phyloP scores from a whole-genome alignment of 2,113 vertebrate genomes.

The Harpagus bidentatus region DNA sequence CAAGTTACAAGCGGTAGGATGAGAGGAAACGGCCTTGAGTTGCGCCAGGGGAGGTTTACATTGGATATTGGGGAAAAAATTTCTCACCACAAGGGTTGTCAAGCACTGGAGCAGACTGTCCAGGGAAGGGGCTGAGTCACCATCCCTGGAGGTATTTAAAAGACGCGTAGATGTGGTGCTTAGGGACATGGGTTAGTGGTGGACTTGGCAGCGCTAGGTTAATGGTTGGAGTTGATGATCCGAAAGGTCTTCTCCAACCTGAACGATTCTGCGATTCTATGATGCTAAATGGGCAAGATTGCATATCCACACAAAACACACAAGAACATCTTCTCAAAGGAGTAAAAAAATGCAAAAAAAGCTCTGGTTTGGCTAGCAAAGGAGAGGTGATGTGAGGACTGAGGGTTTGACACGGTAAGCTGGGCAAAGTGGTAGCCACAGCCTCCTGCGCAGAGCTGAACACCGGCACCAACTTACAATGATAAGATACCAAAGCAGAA shows the following conservation, averaged over 20 bases:
- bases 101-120: background rate
- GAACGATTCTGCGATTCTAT: background rate
- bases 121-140: background rate
- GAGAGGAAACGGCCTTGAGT: too few relatives aligned
- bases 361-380: background rate
- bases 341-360: background rate
- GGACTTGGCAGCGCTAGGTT: background rate
- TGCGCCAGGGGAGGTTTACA: background rate
- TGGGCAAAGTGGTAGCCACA: fast-evolving
- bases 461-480: fast-evolving
- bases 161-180: background rate
- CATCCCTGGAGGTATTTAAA: background rate
- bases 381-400: fast-evolving
- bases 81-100: background rate
- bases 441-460: too few relatives aligned
- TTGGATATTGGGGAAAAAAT: background rate
- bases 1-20: too few relatives aligned
- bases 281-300: background rate
- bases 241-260: background rate
- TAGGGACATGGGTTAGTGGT: background rate
- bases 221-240: background rate
- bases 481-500: background rate
- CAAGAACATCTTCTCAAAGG: background rate
- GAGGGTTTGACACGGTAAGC: fast-evolving
- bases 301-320: background rate